A percentile compares a stretch with the other conserved stretches of the same genome.
Evolutionary conservation across 2,888 invertebrate species (phyloP).

Genomic region (Azorinus chamasolen): DNA sequence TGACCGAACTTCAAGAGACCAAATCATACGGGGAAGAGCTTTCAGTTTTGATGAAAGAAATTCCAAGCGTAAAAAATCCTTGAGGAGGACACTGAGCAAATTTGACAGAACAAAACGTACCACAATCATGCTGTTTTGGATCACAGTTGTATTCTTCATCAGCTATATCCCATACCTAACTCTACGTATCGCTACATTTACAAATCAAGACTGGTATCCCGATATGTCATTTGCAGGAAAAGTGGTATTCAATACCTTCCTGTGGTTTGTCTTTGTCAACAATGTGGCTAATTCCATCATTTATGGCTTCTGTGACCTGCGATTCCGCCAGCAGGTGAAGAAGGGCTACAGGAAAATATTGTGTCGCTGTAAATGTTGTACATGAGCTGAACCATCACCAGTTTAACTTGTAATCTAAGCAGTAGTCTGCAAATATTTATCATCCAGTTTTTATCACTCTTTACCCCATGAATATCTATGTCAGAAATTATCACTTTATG

Average conservation of each 20-base stretch:
- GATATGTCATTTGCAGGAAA: constrained; percentile 42
- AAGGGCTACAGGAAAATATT: constrained; percentile 30
- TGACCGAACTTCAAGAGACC: constrained; percentile 3
- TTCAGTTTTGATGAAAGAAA: background rate
- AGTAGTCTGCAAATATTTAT: too few relatives aligned
- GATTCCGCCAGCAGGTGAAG: constrained; percentile 42
- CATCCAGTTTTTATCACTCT: too few relatives aligned
- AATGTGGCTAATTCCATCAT: constrained; percentile 63
- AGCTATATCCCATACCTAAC: constrained; percentile 60
- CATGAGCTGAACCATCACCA: too few relatives aligned
- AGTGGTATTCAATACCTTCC: constrained; percentile 53
- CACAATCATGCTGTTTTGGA: constrained; percentile 59
- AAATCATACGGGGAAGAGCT: constrained; percentile 7
- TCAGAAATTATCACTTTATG: too few relatives aligned
- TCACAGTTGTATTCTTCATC: constrained; percentile 54
- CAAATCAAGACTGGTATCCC: constrained; percentile 38
- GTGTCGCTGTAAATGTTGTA: background rate
- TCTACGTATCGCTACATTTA: constrained; percentile 41
- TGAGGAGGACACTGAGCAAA: constrained; percentile 34
- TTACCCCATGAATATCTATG: too few relatives aligned
- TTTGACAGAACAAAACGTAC: constrained; percentile 54
- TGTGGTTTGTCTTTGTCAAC: constrained; percentile 62
- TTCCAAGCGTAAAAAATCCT: constrained; percentile 5
- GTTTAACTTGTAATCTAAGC: too few relatives aligned
- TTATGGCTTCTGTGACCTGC: constrained; percentile 62